Percentiles rank a stretch among this genome's conserved stretches.
phyloP scores from a whole-genome alignment of 1,140 invertebrate species.

The Drosophila sulfurigaster region DNA sequence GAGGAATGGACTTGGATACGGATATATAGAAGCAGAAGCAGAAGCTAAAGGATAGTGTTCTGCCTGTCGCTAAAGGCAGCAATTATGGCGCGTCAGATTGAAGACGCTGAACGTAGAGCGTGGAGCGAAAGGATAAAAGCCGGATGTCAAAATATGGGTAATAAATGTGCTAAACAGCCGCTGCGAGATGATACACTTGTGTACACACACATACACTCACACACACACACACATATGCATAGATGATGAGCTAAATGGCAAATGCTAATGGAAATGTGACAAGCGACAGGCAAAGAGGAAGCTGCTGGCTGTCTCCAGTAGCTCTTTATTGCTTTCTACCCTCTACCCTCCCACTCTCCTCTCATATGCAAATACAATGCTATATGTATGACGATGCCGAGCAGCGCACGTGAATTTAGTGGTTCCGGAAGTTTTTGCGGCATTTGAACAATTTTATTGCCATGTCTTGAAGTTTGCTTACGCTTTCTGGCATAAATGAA shows the following conservation, averaged over 20 bases:
- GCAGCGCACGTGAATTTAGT: slow-evolving; percentile 71
- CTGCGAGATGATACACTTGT: slow-evolving; percentile 71
- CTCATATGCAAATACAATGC: slow-evolving; percentile 63
- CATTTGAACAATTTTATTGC: slow-evolving; percentile 76
- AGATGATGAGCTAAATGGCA: slow-evolving; percentile 74
- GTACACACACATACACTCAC: slow-evolving; percentile 5
- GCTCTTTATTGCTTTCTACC: slow-evolving; percentile 45
- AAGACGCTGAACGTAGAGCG: slow-evolving; percentile 24
- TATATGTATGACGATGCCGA: slow-evolving; percentile 34
- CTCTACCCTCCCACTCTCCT: background rate
- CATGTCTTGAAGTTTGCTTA: slow-evolving; percentile 72
- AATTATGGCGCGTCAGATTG: slow-evolving; percentile 58
- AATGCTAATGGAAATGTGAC: slow-evolving; percentile 82
- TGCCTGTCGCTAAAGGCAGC: slow-evolving; percentile 53
- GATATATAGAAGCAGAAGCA: background rate
- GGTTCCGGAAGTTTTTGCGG: slow-evolving; percentile 68
- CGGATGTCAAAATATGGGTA: slow-evolving; percentile 78
- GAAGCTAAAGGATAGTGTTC: background rate
- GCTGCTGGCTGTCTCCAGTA: slow-evolving; percentile 39
- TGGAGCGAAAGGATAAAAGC: slow-evolving; percentile 77
- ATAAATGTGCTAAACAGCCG: slow-evolving; percentile 71
- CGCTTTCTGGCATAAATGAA: slow-evolving; percentile 78
- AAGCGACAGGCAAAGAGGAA: slow-evolving; percentile 25
- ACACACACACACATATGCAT: slow-evolving; percentile 22
- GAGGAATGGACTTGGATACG: background rate